Conservation (phyloP, 2,797 vertebrate species). For the Sebastes hopkinsi region DNA sequence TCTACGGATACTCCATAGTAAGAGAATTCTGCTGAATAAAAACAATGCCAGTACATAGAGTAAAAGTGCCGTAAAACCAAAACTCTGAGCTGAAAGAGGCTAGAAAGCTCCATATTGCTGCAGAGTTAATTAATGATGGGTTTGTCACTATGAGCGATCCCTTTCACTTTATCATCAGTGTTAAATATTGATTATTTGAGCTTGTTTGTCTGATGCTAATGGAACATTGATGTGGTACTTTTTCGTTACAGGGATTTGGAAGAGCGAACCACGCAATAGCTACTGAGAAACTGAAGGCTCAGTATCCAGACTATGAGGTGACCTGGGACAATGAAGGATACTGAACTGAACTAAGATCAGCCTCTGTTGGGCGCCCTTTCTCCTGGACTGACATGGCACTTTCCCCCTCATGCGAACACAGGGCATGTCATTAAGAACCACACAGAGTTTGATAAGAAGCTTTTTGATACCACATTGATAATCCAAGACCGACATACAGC, state of each 20-base stretch:
- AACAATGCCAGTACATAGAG: no score
- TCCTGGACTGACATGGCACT: constrained; percentile 17
- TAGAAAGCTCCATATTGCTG: neutral
- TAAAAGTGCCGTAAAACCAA: neutral
- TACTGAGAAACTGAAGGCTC: constrained; percentile 88
- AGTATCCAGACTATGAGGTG: constrained; percentile 90
- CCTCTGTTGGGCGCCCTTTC: neutral
- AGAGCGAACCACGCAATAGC: constrained; percentile 88
- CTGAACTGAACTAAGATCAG: constrained; percentile 68
- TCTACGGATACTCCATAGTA: constrained; percentile 97
- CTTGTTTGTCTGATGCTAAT: neutral
- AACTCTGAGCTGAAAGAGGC: neutral
- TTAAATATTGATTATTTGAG: neutral
- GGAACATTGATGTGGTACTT: neutral
- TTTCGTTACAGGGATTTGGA: constrained; percentile 88
- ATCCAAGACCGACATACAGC: neutral
- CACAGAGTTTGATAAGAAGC: neutral
- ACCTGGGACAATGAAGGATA: constrained; percentile 96
- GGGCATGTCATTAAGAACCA: neutral
- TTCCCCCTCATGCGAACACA: neutral
- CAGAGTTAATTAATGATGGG: neutral
- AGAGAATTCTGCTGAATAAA: constrained; percentile 28
- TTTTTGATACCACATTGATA: neutral
- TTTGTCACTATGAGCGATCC: rapidly evolving
- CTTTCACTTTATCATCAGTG: neutral